phyloP scores from a whole-genome alignment of 2,888 invertebrate species.

The Cheilosia soror region DNA sequence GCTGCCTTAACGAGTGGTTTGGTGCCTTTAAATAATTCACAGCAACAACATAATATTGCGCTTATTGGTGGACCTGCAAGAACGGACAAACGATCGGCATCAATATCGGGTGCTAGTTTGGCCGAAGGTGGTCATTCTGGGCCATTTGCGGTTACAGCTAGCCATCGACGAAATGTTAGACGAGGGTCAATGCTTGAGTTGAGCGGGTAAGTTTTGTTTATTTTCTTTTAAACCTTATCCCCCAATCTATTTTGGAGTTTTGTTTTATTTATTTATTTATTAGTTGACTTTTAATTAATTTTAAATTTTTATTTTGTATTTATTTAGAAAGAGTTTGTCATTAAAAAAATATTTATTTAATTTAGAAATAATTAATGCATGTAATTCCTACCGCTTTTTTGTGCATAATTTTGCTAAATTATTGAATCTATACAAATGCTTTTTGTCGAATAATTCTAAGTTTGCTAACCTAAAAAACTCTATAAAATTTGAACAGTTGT shows the following conservation, averaged over 20 bases:
- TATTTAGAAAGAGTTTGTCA: constrained; percentile 1
- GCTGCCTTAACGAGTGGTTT: constrained; percentile 81
- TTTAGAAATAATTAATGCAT: constrained; percentile 28
- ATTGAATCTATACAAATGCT: constrained; percentile 1
- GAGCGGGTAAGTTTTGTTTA: constrained; percentile 86
- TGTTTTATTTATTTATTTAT: constrained; percentile 52
- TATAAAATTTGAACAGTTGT: neutral
- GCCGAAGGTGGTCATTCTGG: constrained; percentile 84
- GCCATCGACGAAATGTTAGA: constrained; percentile 88
- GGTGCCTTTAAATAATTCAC: constrained; percentile 84
- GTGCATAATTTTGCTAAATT: constrained; percentile 40
- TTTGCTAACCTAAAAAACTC: constrained; percentile 19
- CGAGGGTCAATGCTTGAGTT: constrained; percentile 93
- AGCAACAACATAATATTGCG: constrained; percentile 79
- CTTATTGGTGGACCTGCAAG: constrained; percentile 76
- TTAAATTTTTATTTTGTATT: constrained; percentile 16
- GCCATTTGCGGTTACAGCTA: constrained; percentile 88
- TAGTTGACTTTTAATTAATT: constrained; percentile 20
- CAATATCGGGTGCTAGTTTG: constrained; percentile 80
- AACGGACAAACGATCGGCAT: constrained; percentile 81
- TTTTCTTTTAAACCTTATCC: constrained; percentile 19
- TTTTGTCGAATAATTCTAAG: constrained; percentile 61
- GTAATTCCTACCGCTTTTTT: constrained; percentile 40
- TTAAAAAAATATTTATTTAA: no score
- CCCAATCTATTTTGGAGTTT: constrained; percentile 52